Evolutionary conservation across 1,140 invertebrate genomes (phyloP), one percentile per base, ranked within the genome.

Genomic region (Drosophila leontia): DNA sequence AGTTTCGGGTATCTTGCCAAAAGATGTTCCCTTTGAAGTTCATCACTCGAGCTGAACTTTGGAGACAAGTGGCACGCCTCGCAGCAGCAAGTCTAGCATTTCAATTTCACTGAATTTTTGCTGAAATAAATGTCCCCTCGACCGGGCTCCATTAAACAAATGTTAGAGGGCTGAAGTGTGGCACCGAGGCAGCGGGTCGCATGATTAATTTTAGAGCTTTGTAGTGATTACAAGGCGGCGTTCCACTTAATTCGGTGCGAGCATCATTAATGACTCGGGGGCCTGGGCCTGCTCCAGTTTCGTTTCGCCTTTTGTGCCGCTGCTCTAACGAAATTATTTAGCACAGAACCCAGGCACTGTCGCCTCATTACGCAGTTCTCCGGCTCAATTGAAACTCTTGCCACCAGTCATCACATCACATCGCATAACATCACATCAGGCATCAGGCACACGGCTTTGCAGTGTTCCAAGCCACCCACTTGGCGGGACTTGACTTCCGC

Each of bases 191-290:
- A 78, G 56, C 72, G 76, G 76, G 80, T 83, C 76, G 80, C 76
- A 80, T 83, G 77, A 87, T 87, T 87, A 75, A 87, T 88, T 84
- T 87, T 74, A 77, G 77, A 75, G 83, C 68, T 83, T 80, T 88
- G 50, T 79, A 62, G 55, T 81, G 63, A 80, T 68, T 80, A 75
- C 57, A 78, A 70, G 75, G 64, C 75, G 61, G 37, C 58, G 57
- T 62, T 78, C 47, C 55, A 56, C 63, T 78, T 61, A 71, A 63
- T 78, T 78, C 45, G 45, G 45, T 57, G 70, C 53, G 51, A 59
- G 75, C 50, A 60, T 79, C 77, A 78, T 78, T 78, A 78, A 64
- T 79, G 77, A 56, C 48, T 44, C 67, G 48, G 15, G 15, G 47
- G 47, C 44, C 59, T 26, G 53, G 19, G 35, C 35, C 35, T 87